phyloP scores from a whole-genome alignment of 1,140 invertebrate species.

The Lanistes nyassanus region DNA sequence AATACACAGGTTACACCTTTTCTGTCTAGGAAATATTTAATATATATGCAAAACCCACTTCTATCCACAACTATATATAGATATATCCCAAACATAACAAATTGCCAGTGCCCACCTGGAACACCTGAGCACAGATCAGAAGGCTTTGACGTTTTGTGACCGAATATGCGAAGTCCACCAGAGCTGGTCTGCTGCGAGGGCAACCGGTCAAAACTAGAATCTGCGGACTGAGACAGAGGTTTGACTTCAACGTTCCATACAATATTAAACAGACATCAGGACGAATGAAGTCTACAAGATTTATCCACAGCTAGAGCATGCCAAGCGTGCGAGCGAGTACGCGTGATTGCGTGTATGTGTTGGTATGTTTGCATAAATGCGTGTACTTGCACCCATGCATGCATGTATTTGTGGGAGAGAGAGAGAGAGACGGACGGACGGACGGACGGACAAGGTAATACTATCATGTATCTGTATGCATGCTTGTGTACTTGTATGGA shows the following conservation, averaged over 20 bases:
- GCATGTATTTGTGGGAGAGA: no score
- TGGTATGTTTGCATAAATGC: slow-evolving; percentile 1
- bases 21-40: slow-evolving; percentile 93
- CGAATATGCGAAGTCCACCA: slow-evolving; percentile 90
- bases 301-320: no score
- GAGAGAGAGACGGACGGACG: not conserved
- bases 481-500: not conserved
- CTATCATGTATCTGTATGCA: not conserved
- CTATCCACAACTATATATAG: no score
- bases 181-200: slow-evolving; percentile 82
- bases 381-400: not conserved
- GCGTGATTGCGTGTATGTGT: slow-evolving; percentile 8
- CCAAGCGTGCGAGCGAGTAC: slow-evolving; percentile 11
- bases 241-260: not conserved
- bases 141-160: slow-evolving; percentile 93
- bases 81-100: no score
- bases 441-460: not conserved
- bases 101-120: slow-evolving; percentile 73
- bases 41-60: no score
- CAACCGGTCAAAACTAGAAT: slow-evolving; percentile 88
- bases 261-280: no score
- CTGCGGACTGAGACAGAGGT: slow-evolving; percentile 74
- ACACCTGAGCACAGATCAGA: slow-evolving; percentile 90
- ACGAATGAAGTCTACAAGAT: no score
- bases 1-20: no score